These are phyloP conservation scores for Ophion costatus DNA, from an alignment of 2,888 invertebrate species.

Conservation along the genomic window DNA sequence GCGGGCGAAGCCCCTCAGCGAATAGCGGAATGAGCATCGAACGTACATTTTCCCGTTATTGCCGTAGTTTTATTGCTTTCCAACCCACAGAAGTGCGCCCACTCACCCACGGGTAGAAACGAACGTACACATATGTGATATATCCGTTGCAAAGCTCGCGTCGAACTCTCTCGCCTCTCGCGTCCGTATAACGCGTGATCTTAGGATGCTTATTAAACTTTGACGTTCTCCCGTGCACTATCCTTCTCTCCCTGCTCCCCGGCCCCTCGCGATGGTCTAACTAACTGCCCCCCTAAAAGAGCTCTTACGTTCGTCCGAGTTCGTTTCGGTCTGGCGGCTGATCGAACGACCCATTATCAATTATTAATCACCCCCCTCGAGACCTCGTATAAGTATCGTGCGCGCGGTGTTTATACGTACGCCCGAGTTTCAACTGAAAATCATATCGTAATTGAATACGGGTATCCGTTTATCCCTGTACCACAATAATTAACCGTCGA, in stretches of 20 bases:
- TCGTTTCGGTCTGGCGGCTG: slow-evolving; percentile 53
- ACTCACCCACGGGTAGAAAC: background rate
- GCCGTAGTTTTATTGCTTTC: slow-evolving; percentile 77
- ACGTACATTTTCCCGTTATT: slow-evolving; percentile 75
- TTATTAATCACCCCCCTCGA: slow-evolving; percentile 58
- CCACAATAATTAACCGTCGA: slow-evolving; percentile 56
- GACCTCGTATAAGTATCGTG: slow-evolving; percentile 32
- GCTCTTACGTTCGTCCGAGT: slow-evolving; percentile 32
- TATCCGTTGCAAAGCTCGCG: slow-evolving; percentile 16
- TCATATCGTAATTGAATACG: slow-evolving; percentile 57
- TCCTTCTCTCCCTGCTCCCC: slow-evolving; percentile 48
- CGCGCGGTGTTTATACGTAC: background rate
- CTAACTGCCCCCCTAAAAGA: slow-evolving; percentile 54
- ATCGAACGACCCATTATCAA: slow-evolving; percentile 59
- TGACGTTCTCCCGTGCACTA: slow-evolving; percentile 42
- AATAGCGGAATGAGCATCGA: slow-evolving; percentile 43
- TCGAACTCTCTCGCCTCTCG: slow-evolving; percentile 53
- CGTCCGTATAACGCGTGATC: slow-evolving; percentile 46
- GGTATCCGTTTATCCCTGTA: slow-evolving; percentile 57
- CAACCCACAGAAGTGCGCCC: slow-evolving; percentile 37
- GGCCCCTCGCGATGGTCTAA: slow-evolving; percentile 26
- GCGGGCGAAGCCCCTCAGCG: slow-evolving; percentile 19
- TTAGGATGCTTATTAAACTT: slow-evolving; percentile 66
- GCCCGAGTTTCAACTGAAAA: slow-evolving; percentile 28
- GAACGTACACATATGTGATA: background rate